Evolutionary conservation across 2,888 invertebrate genomes (phyloP), one percentile per base, ranked within the genome.

Genomic region (Ormyrus rosae): DNA sequence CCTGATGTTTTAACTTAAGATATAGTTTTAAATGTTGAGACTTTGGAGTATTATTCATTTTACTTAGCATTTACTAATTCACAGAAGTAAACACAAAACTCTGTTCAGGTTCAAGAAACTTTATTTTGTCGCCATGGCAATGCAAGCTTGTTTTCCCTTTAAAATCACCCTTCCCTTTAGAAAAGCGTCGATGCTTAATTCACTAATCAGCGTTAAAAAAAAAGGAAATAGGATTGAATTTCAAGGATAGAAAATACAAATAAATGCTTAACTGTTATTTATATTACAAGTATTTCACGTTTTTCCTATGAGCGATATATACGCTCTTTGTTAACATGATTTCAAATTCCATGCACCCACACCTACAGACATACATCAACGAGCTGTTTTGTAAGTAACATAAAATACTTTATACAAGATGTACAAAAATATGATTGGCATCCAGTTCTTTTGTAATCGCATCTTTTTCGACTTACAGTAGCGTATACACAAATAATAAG

Each of bases 1-100:
- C 89, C 65, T 90, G 88, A 48, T 88, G 86, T 71, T 87, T 90
- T 34, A 90, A 76, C 74, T 85, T 88, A 3, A 88, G 78, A 48
- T 88, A 83, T 6, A 79, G 34, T 51, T 81, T 82, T 45, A 82
- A 56, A 58, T 74, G 67, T 48, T 75, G 74, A 65, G 56, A 64
- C 3, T 69, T 82, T 1, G 65, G 64, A 51, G 4, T 9, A 78
- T 50, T 72, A 55, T 13, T 72, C 82, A 75, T 63, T 51, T 69
- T 50, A 34, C 9, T n/a, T 11, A 48, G 13, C 13, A 13, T n/a
- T 56, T 64, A 56, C 34, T 34, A 4, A 34, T 34, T 34, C 34
- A 34, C 34, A 34, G 4, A 34, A 34, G 34, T 34, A 34, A 34
- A 34, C 34, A 10, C 55, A 55, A 46, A 34, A 6, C 46, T 63